A percentile compares a stretch with the other conserved stretches of the same genome.
Evolutionary conservation across 2,113 vertebrate genomes (phyloP).

Genomic region (Dicentrarchus labrax): DNA sequence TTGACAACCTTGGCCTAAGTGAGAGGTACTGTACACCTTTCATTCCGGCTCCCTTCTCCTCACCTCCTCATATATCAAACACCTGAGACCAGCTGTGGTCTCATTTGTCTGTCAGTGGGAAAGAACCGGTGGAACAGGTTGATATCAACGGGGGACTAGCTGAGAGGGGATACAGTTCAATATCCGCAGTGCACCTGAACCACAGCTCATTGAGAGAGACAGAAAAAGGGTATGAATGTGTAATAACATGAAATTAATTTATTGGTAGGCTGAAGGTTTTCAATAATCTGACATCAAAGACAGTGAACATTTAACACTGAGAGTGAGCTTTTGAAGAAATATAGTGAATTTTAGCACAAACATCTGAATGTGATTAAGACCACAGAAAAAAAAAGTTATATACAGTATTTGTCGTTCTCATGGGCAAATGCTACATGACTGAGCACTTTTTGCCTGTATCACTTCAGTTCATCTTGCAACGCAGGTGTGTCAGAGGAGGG

Average conservation of each 20-base stretch:
- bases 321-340: neutral
- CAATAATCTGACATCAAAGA: neutral
- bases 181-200: neutral
- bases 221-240: neutral
- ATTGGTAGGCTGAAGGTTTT: neutral
- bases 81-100: slow-evolving; percentile 10
- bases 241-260: neutral
- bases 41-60: slow-evolving; percentile 3
- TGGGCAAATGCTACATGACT: slow-evolving; percentile 29
- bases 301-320: neutral
- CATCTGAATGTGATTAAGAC: neutral
- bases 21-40: neutral
- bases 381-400: neutral
- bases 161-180: neutral
- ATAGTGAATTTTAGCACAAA: neutral
- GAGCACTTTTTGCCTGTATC: slow-evolving; percentile 49
- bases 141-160: neutral
- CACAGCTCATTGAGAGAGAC: neutral
- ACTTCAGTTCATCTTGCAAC: slow-evolving; percentile 35
- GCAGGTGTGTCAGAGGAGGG: slow-evolving; percentile 65
- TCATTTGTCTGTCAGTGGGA: neutral
- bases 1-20: neutral
- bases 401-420: neutral
- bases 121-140: slow-evolving; percentile 32
- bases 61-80: slow-evolving; percentile 57